These are phyloP conservation scores for Chelon auratus DNA, from an alignment of 2,797 vertebrate genomes.

Conservation along the genomic window DNA sequence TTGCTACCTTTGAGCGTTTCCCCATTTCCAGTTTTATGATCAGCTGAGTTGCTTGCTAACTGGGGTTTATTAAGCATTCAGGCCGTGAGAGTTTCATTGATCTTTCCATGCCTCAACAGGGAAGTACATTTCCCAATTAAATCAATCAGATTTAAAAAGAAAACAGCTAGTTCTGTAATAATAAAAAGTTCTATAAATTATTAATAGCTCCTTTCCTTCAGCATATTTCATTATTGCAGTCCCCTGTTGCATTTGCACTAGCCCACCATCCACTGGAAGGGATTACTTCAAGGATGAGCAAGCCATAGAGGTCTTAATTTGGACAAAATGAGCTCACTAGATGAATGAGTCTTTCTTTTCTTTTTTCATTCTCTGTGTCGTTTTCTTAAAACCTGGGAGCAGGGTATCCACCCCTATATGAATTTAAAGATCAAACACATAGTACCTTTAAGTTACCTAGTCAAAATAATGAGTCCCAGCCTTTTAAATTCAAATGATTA, in stretches of 20 bases:
- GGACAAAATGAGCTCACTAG: constrained; percentile 43
- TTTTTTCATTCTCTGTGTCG: neutral
- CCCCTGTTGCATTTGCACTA: constrained; percentile 21
- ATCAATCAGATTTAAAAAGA: constrained; percentile 19
- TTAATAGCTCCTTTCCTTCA: constrained; percentile 22
- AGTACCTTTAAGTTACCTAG: constrained; percentile 46
- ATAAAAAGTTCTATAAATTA: constrained; percentile 8
- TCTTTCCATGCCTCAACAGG: neutral
- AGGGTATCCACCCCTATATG: constrained; percentile 5
- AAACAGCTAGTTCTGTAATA: constrained; percentile 7
- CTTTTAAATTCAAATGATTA: constrained; percentile 66
- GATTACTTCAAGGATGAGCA: constrained; percentile 61
- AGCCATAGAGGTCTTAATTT: constrained; percentile 42
- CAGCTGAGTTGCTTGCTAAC: neutral
- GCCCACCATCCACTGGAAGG: constrained; percentile 32
- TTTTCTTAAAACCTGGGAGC: neutral
- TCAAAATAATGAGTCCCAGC: constrained; percentile 67
- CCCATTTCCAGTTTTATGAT: neutral
- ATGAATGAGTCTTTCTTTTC: neutral
- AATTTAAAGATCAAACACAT: constrained; percentile 35
- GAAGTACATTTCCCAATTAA: constrained; percentile 14
- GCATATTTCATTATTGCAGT: constrained; percentile 35
- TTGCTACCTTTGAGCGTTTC: neutral
- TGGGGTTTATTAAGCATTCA: too few relatives aligned
- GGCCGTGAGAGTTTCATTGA: neutral